Evolutionary conservation across 2,888 invertebrate genomes (phyloP), one percentile per base, ranked within the genome.

Genomic region (Mimachlamys varia): DNA sequence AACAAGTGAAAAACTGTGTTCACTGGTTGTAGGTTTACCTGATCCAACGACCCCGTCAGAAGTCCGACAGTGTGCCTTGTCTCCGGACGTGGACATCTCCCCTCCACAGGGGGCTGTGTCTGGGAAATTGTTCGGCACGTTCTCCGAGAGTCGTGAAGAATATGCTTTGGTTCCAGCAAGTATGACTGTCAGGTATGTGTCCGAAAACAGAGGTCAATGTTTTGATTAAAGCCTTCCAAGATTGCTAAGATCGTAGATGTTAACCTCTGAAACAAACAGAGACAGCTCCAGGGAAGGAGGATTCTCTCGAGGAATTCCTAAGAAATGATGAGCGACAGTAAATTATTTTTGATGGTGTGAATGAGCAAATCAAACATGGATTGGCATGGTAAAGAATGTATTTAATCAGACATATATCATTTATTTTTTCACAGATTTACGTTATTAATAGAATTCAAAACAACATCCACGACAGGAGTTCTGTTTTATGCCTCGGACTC

Each of bases 361-460:
- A 44, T 44, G 7, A 53, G 19, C 53, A 53, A 10, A 53, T 53
- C 12, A 53, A 53, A 2, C 53, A 53, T 53, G 53, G n/a, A 2
- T 2, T 53, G 19, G 2, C 53, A 53, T 53, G 53, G 13, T 15
- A 7, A 5, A 53, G 53, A 53, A 53, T 2, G 19, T 13, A 53
- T 53, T 53, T 2, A 19, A 7, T 44, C 19, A 10, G 15, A 53
- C 15, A 2, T 53, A 2, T 53, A 2, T 53, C 44, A 19, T 88
- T 88, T 37, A 38, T 38, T 17, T 88, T 22, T 87, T 90, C 91
- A 97, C 92, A 97, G 97, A 62, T 98, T 98, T 96, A 98, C 98
- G 92, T 98, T 99, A 93, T 98, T 98, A 22, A 97, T 99, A 17
- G 97, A 98, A 13, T 98, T 99, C 96, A 98, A 98, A 93, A 98